Evolutionary conservation across 2,888 invertebrate species (phyloP).

Genomic region (Synergus gifuensis): DNA sequence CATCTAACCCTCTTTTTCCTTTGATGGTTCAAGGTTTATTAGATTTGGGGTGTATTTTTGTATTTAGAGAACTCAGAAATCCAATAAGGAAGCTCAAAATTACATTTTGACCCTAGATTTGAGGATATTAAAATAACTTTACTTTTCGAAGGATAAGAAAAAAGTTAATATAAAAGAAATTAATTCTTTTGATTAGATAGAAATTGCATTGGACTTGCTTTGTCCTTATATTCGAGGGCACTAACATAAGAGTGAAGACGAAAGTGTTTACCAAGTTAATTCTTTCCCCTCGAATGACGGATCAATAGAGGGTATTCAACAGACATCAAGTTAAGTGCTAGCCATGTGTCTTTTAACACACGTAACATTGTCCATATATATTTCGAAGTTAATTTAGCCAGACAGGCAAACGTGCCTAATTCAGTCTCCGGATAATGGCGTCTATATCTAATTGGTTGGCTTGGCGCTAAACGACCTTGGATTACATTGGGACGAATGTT

Average conservation of each 20-base stretch:
- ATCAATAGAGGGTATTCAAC: slow-evolving; percentile 35
- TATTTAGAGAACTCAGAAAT: not conserved
- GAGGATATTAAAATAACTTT: not conserved
- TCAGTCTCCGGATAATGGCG: slow-evolving; percentile 8
- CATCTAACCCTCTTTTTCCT: not conserved
- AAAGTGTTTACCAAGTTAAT: slow-evolving; percentile 25
- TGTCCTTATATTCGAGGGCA: not conserved
- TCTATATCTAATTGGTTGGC: slow-evolving; percentile 22
- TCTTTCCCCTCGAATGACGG: slow-evolving; percentile 14
- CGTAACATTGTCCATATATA: not conserved
- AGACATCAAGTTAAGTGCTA: slow-evolving; percentile 27
- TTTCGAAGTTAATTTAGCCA: slow-evolving; percentile 27
- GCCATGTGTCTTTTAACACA: slow-evolving; percentile 32
- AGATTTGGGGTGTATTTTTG: not conserved
- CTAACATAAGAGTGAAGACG: not conserved
- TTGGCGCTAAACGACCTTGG: not conserved
- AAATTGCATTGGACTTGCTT: not conserved
- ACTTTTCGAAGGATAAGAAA: not conserved
- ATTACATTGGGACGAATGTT: not conserved
- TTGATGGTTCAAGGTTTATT: not conserved
- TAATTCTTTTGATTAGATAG: not conserved
- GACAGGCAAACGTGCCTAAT: slow-evolving; percentile 20
- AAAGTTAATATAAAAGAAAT: not conserved
- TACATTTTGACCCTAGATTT: not conserved
- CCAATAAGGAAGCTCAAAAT: not conserved